Evolutionary conservation across 2,888 invertebrate species (phyloP).

Genomic region (Diarsia rubi): DNA sequence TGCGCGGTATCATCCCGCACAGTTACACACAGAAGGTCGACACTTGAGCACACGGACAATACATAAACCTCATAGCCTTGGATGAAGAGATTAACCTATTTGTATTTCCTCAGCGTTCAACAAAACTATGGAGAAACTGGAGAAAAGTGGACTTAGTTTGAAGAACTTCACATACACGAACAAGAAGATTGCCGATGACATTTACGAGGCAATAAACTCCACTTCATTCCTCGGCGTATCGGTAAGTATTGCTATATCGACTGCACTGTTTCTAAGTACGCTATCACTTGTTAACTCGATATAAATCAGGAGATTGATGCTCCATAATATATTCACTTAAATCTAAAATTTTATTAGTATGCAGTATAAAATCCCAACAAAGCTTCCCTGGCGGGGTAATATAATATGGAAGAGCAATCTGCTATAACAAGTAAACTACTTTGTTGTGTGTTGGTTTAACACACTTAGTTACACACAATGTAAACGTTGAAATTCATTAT

Average conservation of each 20-base stretch:
- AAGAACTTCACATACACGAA: slow-evolving; percentile 99
- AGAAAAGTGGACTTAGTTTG: slow-evolving; percentile 94
- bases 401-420: slow-evolving; percentile 6
- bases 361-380: neutral
- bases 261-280: slow-evolving; percentile 43
- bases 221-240: slow-evolving; percentile 99
- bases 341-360: slow-evolving; percentile 26
- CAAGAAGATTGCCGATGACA: slow-evolving; percentile 98
- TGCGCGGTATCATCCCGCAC: slow-evolving; percentile 30
- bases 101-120: slow-evolving; percentile 94
- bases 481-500: neutral
- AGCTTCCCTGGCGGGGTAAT: neutral
- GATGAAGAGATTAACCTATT: slow-evolving; percentile 42
- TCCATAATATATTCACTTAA: slow-evolving; percentile 6
- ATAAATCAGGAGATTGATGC: slow-evolving; percentile 37
- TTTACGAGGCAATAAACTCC: slow-evolving; percentile 99
- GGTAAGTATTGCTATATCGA: slow-evolving; percentile 91
- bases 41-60: slow-evolving; percentile 29
- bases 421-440: neutral
- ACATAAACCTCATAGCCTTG: slow-evolving; percentile 39
- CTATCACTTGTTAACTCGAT: slow-evolving; percentile 34
- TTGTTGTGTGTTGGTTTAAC: slow-evolving; percentile 5
- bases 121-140: slow-evolving; percentile 97
- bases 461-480: neutral
- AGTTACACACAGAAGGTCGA: slow-evolving; percentile 43